Conservation (phyloP, 2,888 invertebrate species). For the Metellina segmentata region DNA sequence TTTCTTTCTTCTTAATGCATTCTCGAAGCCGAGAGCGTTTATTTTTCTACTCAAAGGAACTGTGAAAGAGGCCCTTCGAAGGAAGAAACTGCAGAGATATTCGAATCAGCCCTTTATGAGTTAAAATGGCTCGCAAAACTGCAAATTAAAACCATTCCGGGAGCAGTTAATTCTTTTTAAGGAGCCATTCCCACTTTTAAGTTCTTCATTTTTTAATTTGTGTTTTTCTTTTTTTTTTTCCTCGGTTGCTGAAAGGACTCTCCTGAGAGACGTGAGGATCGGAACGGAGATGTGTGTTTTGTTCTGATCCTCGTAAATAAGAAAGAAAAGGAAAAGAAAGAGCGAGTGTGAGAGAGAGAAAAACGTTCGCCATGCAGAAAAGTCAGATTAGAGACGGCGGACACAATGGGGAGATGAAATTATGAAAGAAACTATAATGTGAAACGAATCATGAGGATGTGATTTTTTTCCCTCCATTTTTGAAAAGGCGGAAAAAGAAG, state of each 20-base stretch:
- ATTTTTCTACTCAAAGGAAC: conserved; percentile 27
- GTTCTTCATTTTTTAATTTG: conserved; percentile 41
- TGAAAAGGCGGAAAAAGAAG: background rate
- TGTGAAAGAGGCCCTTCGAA: background rate
- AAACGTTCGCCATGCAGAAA: background rate
- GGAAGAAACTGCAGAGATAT: background rate
- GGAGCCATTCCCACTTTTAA: conserved; percentile 58
- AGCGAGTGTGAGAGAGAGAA: background rate
- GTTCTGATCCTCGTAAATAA: conserved; percentile 10
- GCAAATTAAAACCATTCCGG: conserved; percentile 70
- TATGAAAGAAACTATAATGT: conserved; percentile 11
- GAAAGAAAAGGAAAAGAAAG: background rate
- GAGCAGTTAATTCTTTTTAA: conserved; percentile 66
- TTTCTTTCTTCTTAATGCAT: conserved; percentile 49
- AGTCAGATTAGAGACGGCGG: conserved; percentile 11
- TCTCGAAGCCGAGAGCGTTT: conserved; percentile 42
- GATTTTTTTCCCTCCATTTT: background rate
- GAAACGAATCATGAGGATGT: conserved; percentile 12
- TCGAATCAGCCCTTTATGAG: conserved; percentile 23
- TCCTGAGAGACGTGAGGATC: conserved; percentile 9
- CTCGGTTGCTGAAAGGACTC: conserved; percentile 7
- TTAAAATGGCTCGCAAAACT: conserved; percentile 58
- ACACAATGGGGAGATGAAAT: conserved; percentile 45
- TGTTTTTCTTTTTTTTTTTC: conserved; percentile 4
- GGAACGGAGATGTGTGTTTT: conserved; percentile 15